Evolutionary conservation across 2,113 vertebrate species (phyloP), one percentile per base, ranked within the genome.

Genomic region (Galeopterus variegatus): DNA sequence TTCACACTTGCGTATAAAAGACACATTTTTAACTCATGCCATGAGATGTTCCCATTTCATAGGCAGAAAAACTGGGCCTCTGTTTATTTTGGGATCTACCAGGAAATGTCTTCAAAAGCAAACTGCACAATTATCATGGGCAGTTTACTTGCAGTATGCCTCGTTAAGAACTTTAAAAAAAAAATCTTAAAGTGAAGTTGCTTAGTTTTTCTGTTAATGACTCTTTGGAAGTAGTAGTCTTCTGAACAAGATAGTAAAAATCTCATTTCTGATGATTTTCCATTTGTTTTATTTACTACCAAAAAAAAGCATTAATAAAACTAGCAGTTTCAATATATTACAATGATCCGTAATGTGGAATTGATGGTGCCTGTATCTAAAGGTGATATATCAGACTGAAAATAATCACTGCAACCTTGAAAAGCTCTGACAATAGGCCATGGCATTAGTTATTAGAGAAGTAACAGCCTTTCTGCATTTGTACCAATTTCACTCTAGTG

Each of bases 271-370:
- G 72, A 28, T 1, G 17, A 89, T 70, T 96, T 97, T 93, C 33
- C 45, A 65, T 84, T 96, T 94, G 8, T 85, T 92, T 93, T 60
- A 67, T 85, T 85, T 94, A 75, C 33, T 75, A 7, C 18, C 65
- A 73, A 41, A 73, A 41, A 50, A 88, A 50, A 75, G 15, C 6
- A 48, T 60, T 81, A 81, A 64, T 81, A 56, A 82, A 45, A 36
- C 6, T 77, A 56, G 17, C 33, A 41, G 4, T 93, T 60, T 72
- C 28, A 85, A 17, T 69, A 64, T 56, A 33, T 62, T 70, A 58
- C 72, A 90, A 31, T 90, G 54, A 48, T 81, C n/a, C 31, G 96
- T 80, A 48, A 41, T 72, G 17, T 77, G 52, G 33, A 93, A 60
- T 72, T 87, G 48, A 50, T 95, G 41, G 9, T 69, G 23, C 65